These are phyloP conservation scores for Mesembrinibis cayennensis DNA, from an alignment of 2,113 vertebrate genomes.

Conservation along the genomic window DNA sequence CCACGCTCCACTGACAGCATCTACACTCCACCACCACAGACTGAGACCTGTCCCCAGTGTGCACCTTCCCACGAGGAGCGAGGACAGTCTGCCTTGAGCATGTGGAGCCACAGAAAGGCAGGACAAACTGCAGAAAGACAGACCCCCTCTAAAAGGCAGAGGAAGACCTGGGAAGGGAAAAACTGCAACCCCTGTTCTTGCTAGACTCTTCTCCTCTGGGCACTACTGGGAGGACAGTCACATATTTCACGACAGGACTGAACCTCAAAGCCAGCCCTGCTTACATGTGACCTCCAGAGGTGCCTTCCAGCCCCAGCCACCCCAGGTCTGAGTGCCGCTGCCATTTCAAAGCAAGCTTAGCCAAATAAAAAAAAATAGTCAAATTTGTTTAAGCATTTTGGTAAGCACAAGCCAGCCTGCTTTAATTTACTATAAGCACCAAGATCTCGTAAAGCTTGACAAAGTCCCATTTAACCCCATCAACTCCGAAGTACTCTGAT, in stretches of 20 bases:
- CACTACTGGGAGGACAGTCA: not conserved
- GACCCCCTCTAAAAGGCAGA: not conserved
- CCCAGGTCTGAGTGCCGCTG: accelerated
- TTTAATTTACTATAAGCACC: not conserved
- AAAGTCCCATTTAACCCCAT: not conserved
- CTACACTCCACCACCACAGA: not conserved
- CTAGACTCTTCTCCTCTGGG: not conserved
- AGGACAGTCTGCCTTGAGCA: not conserved
- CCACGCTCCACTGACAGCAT: not conserved
- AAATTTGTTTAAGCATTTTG: not conserved
- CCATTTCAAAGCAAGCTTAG: not conserved
- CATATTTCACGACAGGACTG: not conserved
- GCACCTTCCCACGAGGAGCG: not conserved
- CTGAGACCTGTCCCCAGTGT: not conserved
- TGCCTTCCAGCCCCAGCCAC: not conserved
- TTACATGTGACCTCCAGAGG: not conserved
- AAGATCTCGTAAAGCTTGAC: not conserved
- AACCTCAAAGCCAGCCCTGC: not conserved
- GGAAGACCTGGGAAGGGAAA: not conserved
- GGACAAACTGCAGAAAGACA: accelerated
- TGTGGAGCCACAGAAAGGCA: not conserved
- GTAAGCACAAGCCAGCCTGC: not conserved
- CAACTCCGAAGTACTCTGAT: not conserved
- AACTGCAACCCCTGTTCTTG: not conserved
- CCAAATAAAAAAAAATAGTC: not conserved